Base-by-base conservation (phyloP, 2,797 vertebrate genomes). In the Crocidura indochinensis region DNA sequence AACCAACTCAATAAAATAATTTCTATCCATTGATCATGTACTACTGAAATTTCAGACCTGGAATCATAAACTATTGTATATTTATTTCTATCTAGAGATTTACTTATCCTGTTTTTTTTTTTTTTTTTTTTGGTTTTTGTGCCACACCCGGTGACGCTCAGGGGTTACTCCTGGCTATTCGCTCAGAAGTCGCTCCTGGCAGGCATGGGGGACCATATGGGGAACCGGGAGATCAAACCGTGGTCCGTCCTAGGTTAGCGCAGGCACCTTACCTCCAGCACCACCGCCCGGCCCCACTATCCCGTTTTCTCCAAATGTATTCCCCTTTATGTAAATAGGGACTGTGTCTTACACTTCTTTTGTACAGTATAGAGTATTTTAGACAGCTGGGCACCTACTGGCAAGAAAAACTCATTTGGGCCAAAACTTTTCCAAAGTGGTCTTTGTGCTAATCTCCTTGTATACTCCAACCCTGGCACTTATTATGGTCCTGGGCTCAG, bases 401-500 rank as follows among this genome's bases (percentile, higher is more conserved):
- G 10, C 31, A 51, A 86, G 78, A 24, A 7, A 27, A 4, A 65
- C 11, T 22, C 72, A 60, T 90, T 0, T 64, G 88, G 85, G 87
- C 24, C 86, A 88, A 88, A 83, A 6, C 72, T 81, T 67, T 71
- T 68, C 68, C 51, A 27, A 69, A 79, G 24, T 56, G 31, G 4
- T 56, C 20, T 74, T 93, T 84, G 38, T 71, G 67, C 65, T 31
- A 38, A 24, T 65, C 19, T 75, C 77, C 84, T 84, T 67, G 69
- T 71, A 29, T 65, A 8, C 44, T 49, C 24, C 24, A 75, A 73
- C 26, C 38, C 53, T 68, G 89, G 62, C 56, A 44, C 29, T 46
- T 77, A 17, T 44, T 79, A 11, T 26, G 72, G 31, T 84, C 27
- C n/a, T 44, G 67, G 31, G 77, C 17, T 87, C 60, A 19, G 24